Evolutionary conservation across 2,888 invertebrate genomes (phyloP), one percentile per base, ranked within the genome.

Genomic region (Calameuta filiformis): DNA sequence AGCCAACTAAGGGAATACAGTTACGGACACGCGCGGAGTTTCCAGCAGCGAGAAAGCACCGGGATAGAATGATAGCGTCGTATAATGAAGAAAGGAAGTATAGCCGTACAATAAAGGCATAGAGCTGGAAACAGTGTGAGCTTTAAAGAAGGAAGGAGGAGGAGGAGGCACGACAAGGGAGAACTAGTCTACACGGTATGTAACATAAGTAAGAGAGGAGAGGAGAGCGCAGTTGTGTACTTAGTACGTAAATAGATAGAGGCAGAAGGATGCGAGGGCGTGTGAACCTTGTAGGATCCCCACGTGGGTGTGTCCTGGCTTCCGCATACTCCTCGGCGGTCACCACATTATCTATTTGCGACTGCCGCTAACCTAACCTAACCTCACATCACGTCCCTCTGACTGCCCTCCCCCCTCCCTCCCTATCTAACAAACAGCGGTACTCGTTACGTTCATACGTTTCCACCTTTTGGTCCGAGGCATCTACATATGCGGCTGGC

Each of bases 231-330:
- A 40, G 40, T 40, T 40, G 40, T 34, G 74, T 56, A 75, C 69
- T 33, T 56, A 85, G 79, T 81, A 77, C 86, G 86, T 85, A 86
- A 85, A 86, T 81, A 85, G 84, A 85, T 80, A 80, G 73, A 15
- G 75, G 71, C 73, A 12, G 76, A 76, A 83, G 81, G 81, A 84
- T 79, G 85, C 81, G 87, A 82, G 83, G 87, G 85, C 86, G 88
- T 88, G 88, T 83, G 88, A 88, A 88, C 82, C 80, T 76, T 75
- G 86, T 83, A 81, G 81, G 76, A 82, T 82, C 79, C 76, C 83
- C 83, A 84, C 81, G 82, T 87, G 84, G 88, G 88, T 87, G 88
- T 88, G 88, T 85, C 87, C 80, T 78, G 81, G 87, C 88, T 88
- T 88, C 88, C 88, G 88, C 88, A 88, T 88, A 87, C 84, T 86